These are phyloP conservation scores for Tortrix viridana DNA, from an alignment of 2,888 invertebrate species.

Conservation along the genomic window DNA sequence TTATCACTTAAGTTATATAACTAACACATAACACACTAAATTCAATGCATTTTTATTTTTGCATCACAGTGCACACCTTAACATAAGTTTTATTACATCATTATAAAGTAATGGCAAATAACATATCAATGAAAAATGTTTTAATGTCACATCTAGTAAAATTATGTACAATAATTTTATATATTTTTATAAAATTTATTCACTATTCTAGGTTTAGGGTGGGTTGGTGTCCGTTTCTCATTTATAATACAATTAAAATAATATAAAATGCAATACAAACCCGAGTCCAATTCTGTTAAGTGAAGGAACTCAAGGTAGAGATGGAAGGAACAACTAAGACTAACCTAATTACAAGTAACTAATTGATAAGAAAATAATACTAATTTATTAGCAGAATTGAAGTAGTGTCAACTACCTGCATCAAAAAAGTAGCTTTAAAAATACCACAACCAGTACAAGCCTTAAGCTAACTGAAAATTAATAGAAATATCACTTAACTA, in stretches of 20 bases:
- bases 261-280: conserved; percentile 48
- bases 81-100: not conserved
- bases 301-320: conserved; percentile 33
- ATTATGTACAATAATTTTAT: conserved; percentile 31
- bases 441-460: conserved; percentile 29
- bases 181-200: conserved; percentile 40
- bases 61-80: too few relatives aligned
- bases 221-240: conserved; percentile 78
- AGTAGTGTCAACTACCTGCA: not conserved
- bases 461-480: conserved; percentile 12
- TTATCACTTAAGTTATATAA: conserved; percentile 29
- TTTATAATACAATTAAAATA: conserved; percentile 59
- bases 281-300: conserved; percentile 32
- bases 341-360: conserved; percentile 21
- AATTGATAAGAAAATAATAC: conserved; percentile 6
- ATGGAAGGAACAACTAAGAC: conserved; percentile 1
- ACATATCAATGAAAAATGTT: conserved; percentile 14
- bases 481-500: conserved; percentile 3
- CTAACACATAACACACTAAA: not conserved
- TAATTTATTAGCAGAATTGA: not conserved
- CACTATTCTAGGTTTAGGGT: conserved; percentile 73
- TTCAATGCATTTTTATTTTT: too few relatives aligned
- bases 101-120: conserved; percentile 17
- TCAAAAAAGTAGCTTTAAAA: conserved; percentile 4
- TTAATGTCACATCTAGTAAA: conserved; percentile 19